A percentile compares a stretch with the other conserved stretches of the same genome.
Evolutionary conservation across 2,888 invertebrate species (phyloP).

Genomic region (Tricholauxania praeusta): DNA sequence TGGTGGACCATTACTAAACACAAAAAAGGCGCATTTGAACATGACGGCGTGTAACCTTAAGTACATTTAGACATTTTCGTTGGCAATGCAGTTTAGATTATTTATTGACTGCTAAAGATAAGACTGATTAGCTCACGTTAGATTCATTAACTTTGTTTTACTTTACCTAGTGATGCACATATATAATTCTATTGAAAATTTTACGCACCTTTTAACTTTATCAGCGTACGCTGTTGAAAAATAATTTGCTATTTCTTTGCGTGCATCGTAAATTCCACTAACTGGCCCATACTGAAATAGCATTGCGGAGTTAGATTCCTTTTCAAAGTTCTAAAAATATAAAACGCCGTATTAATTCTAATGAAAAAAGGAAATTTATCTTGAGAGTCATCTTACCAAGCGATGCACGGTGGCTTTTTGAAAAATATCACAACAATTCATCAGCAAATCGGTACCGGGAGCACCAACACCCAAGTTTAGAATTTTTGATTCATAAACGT

Average conservation of each 20-base stretch:
- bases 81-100: no score
- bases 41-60: no score
- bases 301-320: constrained; percentile 53
- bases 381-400: constrained; percentile 62
- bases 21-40: no score
- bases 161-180: neutral
- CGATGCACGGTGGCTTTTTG: constrained; percentile 69
- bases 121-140: no score
- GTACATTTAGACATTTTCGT: no score
- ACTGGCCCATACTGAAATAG: constrained; percentile 72
- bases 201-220: constrained; percentile 65
- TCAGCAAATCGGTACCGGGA: constrained; percentile 70
- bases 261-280: constrained; percentile 69
- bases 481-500: constrained; percentile 68
- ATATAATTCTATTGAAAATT: neutral
- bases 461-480: constrained; percentile 71
- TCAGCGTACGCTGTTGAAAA: constrained; percentile 67
- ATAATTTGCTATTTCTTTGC: constrained; percentile 69
- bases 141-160: no score
- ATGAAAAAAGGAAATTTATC: neutral
- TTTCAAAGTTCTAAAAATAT: constrained; percentile 54
- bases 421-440: constrained; percentile 68
- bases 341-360: neutral
- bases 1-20: no score
- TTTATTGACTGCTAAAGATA: no score